Base-by-base conservation (phyloP, 37 sponge, comb jelly and placozoan genomes). In the Axinella damicornis region DNA sequence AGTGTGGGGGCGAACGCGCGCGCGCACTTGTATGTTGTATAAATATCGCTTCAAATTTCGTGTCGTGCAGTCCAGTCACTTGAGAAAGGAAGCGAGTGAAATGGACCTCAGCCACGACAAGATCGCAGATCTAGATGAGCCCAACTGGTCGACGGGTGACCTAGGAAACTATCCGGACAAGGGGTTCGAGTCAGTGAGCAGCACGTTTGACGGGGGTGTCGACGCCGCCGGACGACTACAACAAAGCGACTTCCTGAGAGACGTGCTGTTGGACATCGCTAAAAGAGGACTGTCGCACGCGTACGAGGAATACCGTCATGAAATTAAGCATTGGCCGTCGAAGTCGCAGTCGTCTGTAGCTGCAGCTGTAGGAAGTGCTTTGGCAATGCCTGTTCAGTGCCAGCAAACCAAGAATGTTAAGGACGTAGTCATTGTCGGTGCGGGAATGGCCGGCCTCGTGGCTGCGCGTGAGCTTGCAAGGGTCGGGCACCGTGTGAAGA, bases 401-500 rank as follows among this genome's bases (percentile, higher is more conserved):
- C 22, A 38, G 11, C 27, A 78, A 21, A 86, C 90, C 11, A 59
- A 71, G 36, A 69, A 78, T 0, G 79, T 77, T 18, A 77, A 85
- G 46, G 73, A 75, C n/a, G 81, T 83, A 12, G 30, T 89, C 36
- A 76, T 89, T 25, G 63, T 89, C 9, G 89, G 20, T 54, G 85
- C 31, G 74, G 33, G 35, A 81, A 85, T 73, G 91, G 68, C 18
- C n/a, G n/a, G n/a, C n/a, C n/a, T n/a, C n/a, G n/a, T n/a, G n/a
- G n/a, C n/a, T n/a, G n/a, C n/a, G n/a, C 79, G 73, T 70, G 91
- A 90, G 82, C 72, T 90, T 20, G 65, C 28, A 21, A 54, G 69
- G 46, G 91, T 30, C 38, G 91, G 91, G 33, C 86, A 90, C 78
- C 30, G 71, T 34, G 85, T 90, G 73, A 72, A 40, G 30, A 90